Percentiles rank a stretch among this genome's conserved stretches.
Evolutionary conservation across 2,797 vertebrate genomes (phyloP).

Genomic region (Danio choprae): DNA sequence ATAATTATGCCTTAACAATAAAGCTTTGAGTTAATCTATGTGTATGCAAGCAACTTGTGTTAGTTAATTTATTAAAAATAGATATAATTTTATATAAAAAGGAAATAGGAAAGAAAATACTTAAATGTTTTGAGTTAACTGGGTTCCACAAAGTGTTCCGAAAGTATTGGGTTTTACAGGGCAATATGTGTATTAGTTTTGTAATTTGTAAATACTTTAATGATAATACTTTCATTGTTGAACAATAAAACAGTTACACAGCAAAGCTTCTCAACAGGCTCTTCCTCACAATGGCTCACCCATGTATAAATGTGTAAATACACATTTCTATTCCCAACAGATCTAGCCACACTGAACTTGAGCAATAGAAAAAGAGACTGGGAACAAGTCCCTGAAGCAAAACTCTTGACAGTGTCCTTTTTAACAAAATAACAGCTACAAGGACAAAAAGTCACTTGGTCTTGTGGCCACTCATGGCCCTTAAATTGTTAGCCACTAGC

Average conservation of each 20-base stretch:
- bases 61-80: too few relatives aligned
- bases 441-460: conserved; percentile 47
- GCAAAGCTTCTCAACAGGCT: neutral
- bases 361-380: conserved; percentile 1
- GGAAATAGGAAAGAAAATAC: too few relatives aligned
- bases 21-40: too few relatives aligned
- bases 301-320: conserved; percentile 27
- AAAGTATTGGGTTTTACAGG: too few relatives aligned
- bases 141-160: too few relatives aligned
- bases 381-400: conserved; percentile 32
- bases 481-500: conserved; percentile 56
- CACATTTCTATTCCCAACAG: conserved; percentile 42
- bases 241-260: conserved; percentile 17
- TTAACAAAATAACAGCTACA: conserved; percentile 53
- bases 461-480: conserved; percentile 24
- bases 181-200: too few relatives aligned
- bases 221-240: neutral
- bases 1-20: too few relatives aligned
- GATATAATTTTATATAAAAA: too few relatives aligned
- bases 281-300: conserved; percentile 22
- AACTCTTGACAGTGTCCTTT: conserved; percentile 54
- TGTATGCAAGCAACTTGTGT: too few relatives aligned
- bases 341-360: conserved; percentile 35
- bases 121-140: too few relatives aligned
- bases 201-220: too few relatives aligned